phyloP scores from a whole-genome alignment of 2,888 invertebrate genomes.

The Drymonia ruficornis region DNA sequence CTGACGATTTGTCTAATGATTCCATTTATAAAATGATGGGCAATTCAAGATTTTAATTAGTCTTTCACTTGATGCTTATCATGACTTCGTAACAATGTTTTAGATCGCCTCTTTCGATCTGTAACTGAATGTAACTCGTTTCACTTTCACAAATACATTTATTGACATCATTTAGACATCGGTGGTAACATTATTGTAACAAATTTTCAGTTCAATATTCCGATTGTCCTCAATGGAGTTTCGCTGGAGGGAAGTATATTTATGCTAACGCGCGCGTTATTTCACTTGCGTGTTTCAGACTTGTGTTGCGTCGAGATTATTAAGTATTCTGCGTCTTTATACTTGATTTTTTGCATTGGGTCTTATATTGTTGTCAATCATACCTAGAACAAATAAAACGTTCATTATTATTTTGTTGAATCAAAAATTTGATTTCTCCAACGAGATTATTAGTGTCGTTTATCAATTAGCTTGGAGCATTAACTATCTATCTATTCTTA shows the following conservation, averaged over 20 bases:
- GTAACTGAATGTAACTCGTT: neutral
- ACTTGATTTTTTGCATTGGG: neutral
- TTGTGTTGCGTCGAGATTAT: neutral
- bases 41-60: neutral
- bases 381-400: too few relatives aligned
- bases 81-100: neutral
- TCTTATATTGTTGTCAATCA: too few relatives aligned
- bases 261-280: neutral
- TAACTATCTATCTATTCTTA: too few relatives aligned
- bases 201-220: too few relatives aligned
- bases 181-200: too few relatives aligned
- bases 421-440: too few relatives aligned
- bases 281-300: constrained; percentile 1
- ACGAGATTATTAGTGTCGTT: too few relatives aligned
- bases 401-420: too few relatives aligned
- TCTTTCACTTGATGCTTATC: neutral
- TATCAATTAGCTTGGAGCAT: too few relatives aligned
- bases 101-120: neutral
- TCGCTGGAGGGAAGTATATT: neutral
- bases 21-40: too few relatives aligned
- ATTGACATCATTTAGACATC: neutral
- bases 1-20: too few relatives aligned
- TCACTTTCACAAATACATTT: neutral
- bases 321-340: neutral
- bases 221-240: neutral